A percentile compares a stretch with the other conserved stretches of the same genome.
Evolutionary conservation across 2,113 vertebrate genomes (phyloP).

Genomic region (Amblyopsis rosae): DNA sequence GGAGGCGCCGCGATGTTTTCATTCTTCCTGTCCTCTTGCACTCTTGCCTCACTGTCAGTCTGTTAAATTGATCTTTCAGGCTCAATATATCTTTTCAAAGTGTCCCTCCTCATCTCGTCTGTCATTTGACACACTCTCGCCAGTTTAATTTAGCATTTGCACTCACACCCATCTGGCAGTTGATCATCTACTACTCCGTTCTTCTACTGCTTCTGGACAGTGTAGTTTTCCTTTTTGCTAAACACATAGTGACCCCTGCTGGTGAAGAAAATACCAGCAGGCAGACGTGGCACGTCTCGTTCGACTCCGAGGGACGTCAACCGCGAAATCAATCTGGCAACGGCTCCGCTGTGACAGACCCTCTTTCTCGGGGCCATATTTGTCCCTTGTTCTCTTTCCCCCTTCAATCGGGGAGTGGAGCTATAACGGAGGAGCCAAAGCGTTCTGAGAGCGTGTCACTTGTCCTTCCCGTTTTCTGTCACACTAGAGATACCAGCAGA

Average conservation of each 20-base stretch:
- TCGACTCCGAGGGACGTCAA: constrained; percentile 64
- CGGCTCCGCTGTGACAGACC: constrained; percentile 65
- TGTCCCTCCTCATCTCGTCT: not conserved
- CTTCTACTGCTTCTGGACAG: not conserved
- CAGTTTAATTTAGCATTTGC: too few species aligned
- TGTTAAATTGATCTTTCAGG: not conserved
- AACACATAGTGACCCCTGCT: constrained; percentile 52
- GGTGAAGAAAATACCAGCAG: constrained; percentile 35
- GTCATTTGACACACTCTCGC: not conserved
- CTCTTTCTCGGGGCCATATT: constrained; percentile 64
- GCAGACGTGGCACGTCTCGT: constrained; percentile 34
- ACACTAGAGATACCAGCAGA: constrained; percentile 1
- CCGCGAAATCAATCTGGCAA: constrained; percentile 77
- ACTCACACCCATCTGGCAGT: not conserved
- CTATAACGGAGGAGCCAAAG: constrained; percentile 50
- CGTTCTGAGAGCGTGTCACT: constrained; percentile 19
- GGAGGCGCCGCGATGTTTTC: too few species aligned
- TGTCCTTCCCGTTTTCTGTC: constrained; percentile 28
- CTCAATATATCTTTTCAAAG: too few species aligned
- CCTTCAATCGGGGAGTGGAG: constrained; percentile 46
- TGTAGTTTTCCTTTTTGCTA: not conserved
- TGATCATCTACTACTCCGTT: not conserved
- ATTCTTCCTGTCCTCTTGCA: too few species aligned
- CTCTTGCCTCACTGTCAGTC: not conserved
- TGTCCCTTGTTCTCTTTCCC: constrained; percentile 46